Base-by-base conservation (phyloP, 2,888 invertebrate species). In the Helleia helle region DNA sequence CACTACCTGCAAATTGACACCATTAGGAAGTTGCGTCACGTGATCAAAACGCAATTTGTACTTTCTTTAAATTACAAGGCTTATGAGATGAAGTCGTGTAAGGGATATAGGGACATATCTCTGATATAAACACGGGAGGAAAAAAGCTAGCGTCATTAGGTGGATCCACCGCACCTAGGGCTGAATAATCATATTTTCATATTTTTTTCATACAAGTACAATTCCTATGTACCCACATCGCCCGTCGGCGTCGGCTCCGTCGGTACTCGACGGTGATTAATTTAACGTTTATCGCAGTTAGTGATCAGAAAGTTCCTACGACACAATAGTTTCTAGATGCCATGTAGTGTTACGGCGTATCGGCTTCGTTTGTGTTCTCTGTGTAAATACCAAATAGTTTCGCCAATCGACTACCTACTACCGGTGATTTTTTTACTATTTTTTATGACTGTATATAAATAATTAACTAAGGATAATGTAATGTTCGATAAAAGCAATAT, bases 271-370 rank as follows among this genome's bases (percentile, higher is more conserved):
- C n/a, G n/a, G n/a, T n/a, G 4, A 22, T 22, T 22, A n/a, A 17
- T 31, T 34, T 34, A 22, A 11, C 22, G 34, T 31, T 9, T 18
- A 7, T 9, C 11, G 11, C 34, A 22, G 71, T 71, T 70, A 69
- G 50, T 52, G 48, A 55, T 52, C 67, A 68, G 59, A 76, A 72
- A 77, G 81, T 81, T 81, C 81, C 81, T 81, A 79, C 67, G 61
- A 69, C 64, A 70, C 67, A 64, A 66, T 69, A 69, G 68, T 59
- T 64, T 65, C 55, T 69, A 71, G 72, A 72, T 79, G 80, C 80
- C 81, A 79, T 80, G 70, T 63, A 9, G 14, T 15, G 22, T 9
- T 18, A 68, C 65, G 59, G 54, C 51, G 49, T 53, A 51, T 58
- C 53, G 58, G 62, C 60, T 58, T 53, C 58, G 51, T 49, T 62